Base-by-base conservation (phyloP, 2,888 invertebrate genomes). In the Cheilosia grossa region DNA sequence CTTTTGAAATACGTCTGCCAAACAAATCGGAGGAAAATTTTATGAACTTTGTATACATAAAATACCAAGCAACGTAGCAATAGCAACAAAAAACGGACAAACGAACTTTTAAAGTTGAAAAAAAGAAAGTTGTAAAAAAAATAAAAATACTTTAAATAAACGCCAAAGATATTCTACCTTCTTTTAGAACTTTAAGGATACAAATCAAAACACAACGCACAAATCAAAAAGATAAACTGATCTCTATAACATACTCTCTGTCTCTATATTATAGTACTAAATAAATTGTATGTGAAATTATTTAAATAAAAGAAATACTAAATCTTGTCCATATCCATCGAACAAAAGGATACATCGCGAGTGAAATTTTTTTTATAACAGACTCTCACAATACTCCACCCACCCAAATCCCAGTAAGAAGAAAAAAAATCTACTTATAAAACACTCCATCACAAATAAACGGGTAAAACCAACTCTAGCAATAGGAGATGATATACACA, bases 201-300 rank as follows among this genome's bases (percentile, higher is more conserved):
- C 64, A 81, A 86, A 87, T 82, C 79, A 82, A 80, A 82, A 74
- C 67, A 72, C 87, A 87, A 87, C 86, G 87, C 87, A 82, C 86
- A 88, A 87, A 87, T 87, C 87, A 82, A 87, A 87, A 69, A 53
- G 56, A 74, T 72, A 69, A 80, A 72, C 53, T 19, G 54, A 79
- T 61, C 63, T 69, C 67, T 54, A 69, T 59, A 63, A 70, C 64
- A 80, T 70, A 75, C 69, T 63, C 67, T 79, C 44, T 78, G 49
- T 82, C 40, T 77, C 30, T 82, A 42, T 24, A 58, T 63, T 33
- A 42, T 30, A 42, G 44, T 2, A 53, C 53, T 27, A 17, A 59
- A 47, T 33, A 75, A 53, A 70, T 44, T 61, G 56, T 24, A 61
- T 73, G 77, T 79, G 54, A 67, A 78, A 37, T 40, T 54, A 59